Evolutionary conservation across 2,888 invertebrate genomes (phyloP), one percentile per base, ranked within the genome.

Genomic region (Cheilosia grossa): DNA sequence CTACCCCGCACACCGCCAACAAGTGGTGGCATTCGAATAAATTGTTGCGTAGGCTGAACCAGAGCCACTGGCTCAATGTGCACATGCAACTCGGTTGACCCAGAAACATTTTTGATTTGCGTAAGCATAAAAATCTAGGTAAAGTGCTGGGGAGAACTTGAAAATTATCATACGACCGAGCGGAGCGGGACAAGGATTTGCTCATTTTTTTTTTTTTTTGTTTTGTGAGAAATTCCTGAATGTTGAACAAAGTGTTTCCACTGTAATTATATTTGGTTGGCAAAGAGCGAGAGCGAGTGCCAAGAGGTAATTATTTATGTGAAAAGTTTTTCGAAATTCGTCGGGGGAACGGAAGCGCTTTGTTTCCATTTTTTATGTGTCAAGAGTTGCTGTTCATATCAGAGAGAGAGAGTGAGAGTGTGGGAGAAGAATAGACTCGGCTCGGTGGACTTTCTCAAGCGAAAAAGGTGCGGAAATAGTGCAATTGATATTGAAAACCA

Each of bases 221-320:
- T 4, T 2, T 47, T 56, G 47, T 9, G 33, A 56, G 19, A 42
- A 21, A 70, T 37, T 63, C 27, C 61, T 63, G 54, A 54, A 67
- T 63, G 66, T 64, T 73, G 78, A 82, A 73, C 78, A 82, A 82
- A 78, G 73, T 78, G 69, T 44, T 82, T 82, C 63, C 63, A 67
- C 56, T 73, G 67, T 82, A 69, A 82, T 82, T 78, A 63, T 73
- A 49, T 73, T 78, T 67, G 49, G 54, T 21, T 63, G 61, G 47
- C 69, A 58, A 63, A 49, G 13, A 53, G 30, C 9, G 42, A 49
- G 13, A 53, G 30, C 9, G 42, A 42, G 54, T 47, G 47, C 51
- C 33, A 58, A 47, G 59, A 59, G 61, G 78, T 67, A 72, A 78
- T 78, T 78, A 73, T 82, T 82, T 63, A 51, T 82, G 78, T 51